Conservation (phyloP, 2,888 invertebrate genomes). For the Scaptomyza reducta region DNA sequence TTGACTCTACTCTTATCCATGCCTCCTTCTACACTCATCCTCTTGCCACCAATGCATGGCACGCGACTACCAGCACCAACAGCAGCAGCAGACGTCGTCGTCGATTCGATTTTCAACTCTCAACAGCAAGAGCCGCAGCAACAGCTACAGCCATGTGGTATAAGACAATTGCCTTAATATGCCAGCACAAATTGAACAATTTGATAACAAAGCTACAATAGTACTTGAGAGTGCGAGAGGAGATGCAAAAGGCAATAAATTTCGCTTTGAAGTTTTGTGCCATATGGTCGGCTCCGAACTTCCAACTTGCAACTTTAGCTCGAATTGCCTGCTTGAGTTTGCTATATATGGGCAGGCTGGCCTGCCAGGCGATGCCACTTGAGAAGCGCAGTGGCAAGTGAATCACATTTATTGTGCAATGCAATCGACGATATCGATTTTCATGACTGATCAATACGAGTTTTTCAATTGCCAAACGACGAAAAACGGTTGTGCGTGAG, state of each 20-base stretch:
- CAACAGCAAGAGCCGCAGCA: constrained; percentile 25
- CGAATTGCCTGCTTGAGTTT: constrained; percentile 8
- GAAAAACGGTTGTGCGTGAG: constrained; percentile 20
- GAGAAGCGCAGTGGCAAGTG: constrained; percentile 49
- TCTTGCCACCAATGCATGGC: constrained; percentile 33
- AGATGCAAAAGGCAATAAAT: constrained; percentile 56
- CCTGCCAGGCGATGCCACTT: constrained; percentile 39
- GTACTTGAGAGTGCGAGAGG: constrained; percentile 43
- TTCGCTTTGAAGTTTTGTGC: constrained; percentile 53
- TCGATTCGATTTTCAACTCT: constrained; percentile 8
- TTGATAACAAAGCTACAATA: constrained; percentile 61
- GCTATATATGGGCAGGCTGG: constrained; percentile 40
- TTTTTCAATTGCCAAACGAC: constrained; percentile 51
- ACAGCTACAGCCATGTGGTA: constrained; percentile 60
- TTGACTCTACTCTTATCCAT: constrained; percentile 1
- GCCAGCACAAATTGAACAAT: constrained; percentile 76
- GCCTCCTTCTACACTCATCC: background rate
- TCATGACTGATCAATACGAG: constrained; percentile 54
- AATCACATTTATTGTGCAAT: constrained; percentile 71
- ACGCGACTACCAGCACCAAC: constrained; percentile 71
- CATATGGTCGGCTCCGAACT: constrained; percentile 49
- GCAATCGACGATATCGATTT: constrained; percentile 33
- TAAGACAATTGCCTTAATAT: constrained; percentile 77
- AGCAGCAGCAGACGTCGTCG: constrained; percentile 37
- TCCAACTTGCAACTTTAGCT: constrained; percentile 32